Percentiles rank a stretch among this genome's conserved stretches.
phyloP scores from a whole-genome alignment of 2,113 vertebrate genomes.

The Grantiella picta region DNA sequence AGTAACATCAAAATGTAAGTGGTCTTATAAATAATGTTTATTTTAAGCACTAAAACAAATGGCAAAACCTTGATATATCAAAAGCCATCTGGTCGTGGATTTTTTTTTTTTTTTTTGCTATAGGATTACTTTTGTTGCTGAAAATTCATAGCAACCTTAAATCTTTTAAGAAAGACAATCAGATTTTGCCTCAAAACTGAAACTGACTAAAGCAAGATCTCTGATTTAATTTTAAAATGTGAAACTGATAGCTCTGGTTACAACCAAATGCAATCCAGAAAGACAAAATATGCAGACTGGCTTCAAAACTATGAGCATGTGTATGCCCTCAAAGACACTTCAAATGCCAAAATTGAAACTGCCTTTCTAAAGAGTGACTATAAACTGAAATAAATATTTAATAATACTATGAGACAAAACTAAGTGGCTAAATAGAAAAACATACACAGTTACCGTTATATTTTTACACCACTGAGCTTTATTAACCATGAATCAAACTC shows the following conservation, averaged over 20 bases:
- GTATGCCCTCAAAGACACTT: neutral
- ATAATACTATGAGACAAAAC: neutral
- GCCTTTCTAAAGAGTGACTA: neutral
- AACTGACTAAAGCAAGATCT: conserved; percentile 1
- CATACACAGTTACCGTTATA: neutral
- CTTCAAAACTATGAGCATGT: neutral
- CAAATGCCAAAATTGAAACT: neutral
- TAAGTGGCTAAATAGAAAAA: neutral
- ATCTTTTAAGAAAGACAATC: neutral
- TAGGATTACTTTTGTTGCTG: conserved; percentile 42
- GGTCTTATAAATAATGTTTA: conserved; percentile 96
- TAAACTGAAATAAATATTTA: neutral
- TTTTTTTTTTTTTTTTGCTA: conserved; percentile 24
- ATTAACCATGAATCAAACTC: neutral
- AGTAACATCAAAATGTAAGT: conserved; percentile 92
- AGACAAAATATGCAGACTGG: neutral
- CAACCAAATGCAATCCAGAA: neutral
- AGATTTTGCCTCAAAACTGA: neutral
- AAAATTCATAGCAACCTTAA: conserved; percentile 55
- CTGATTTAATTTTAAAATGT: neutral
- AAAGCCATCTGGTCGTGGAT: conserved; percentile 73
- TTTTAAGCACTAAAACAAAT: conserved; percentile 89
- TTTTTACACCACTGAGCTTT: neutral
- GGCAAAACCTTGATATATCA: conserved; percentile 79
- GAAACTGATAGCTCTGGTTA: neutral